Evolutionary conservation across 2,113 vertebrate species (phyloP).

Genomic region (Poicephalus meyeri): DNA sequence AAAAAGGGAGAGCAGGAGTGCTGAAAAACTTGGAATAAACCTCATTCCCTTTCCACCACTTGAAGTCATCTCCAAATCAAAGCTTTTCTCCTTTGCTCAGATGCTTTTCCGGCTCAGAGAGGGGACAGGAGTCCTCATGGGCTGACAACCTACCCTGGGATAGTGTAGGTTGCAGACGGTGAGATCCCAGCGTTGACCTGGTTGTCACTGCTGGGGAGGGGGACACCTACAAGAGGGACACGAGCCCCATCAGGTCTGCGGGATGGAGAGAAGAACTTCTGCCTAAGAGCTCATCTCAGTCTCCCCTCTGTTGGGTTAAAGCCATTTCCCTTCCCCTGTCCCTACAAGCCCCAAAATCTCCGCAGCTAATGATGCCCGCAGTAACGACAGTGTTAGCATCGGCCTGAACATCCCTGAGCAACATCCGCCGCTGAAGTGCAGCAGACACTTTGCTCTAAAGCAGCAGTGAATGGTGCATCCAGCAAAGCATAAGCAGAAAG

Average conservation of each 20-base stretch:
- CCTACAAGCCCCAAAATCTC: not conserved
- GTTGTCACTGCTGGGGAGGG: not conserved
- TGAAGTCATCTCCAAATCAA: not conserved
- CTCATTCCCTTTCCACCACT: not conserved
- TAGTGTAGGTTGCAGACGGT: not conserved
- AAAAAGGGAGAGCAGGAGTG: not conserved
- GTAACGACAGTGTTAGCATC: not conserved
- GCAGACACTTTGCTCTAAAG: not conserved
- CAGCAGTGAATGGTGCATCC: not conserved
- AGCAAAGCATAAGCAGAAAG: not conserved
- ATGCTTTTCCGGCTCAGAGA: not conserved
- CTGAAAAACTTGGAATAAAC: not conserved
- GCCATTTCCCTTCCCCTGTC: not conserved
- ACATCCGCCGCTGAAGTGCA: not conserved
- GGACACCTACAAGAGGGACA: not conserved
- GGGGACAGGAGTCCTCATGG: not conserved
- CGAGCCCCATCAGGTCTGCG: not conserved
- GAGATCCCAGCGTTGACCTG: not conserved
- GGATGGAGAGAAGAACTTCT: not conserved
- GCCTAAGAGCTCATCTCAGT: not conserved
- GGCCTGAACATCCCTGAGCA: not conserved
- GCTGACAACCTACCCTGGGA: not conserved
- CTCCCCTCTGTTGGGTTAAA: not conserved
- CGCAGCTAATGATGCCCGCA: accelerated
- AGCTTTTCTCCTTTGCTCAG: not conserved